Conservation (phyloP, 2,797 vertebrate species). For the Acanthurus tractus region DNA sequence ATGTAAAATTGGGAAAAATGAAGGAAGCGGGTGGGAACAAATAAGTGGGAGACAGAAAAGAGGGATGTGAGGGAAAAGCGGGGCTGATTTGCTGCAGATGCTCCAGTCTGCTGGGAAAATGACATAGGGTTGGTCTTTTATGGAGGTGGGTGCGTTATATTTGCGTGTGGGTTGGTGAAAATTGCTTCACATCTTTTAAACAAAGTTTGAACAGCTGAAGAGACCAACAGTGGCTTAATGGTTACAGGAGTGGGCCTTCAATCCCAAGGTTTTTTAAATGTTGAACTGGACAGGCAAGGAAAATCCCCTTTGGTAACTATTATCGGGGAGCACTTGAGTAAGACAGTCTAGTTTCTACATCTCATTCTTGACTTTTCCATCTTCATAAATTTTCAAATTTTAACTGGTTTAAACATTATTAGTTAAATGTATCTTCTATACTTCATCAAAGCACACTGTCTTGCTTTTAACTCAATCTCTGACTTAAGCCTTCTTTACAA, state of each 20-base stretch:
- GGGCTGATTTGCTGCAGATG: constrained; percentile 77
- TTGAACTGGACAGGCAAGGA: neutral
- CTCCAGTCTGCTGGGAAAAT: constrained; percentile 64
- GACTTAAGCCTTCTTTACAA: neutral
- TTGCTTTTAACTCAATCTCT: neutral
- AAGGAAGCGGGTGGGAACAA: constrained; percentile 40
- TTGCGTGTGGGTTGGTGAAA: constrained; percentile 54
- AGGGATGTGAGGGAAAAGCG: constrained; percentile 42
- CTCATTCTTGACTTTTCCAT: too few species aligned
- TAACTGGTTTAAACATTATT: neutral
- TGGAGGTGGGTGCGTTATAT: constrained; percentile 60
- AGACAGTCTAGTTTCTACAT: neutral
- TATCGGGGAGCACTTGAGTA: neutral
- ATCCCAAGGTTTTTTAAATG: neutral
- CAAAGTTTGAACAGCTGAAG: constrained; percentile 17
- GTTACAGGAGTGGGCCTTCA: constrained; percentile 1
- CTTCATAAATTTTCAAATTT: neutral
- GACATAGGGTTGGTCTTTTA: constrained; percentile 59
- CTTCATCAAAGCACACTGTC: neutral
- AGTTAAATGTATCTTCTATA: too few species aligned
- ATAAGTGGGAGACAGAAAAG: constrained; percentile 50
- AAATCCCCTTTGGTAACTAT: neutral
- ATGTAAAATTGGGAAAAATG: constrained; percentile 35
- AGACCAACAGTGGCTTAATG: neutral
- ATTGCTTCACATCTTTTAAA: constrained; percentile 23